Base-by-base conservation (phyloP, 2,113 vertebrate genomes). In the Jaculus jaculus region DNA sequence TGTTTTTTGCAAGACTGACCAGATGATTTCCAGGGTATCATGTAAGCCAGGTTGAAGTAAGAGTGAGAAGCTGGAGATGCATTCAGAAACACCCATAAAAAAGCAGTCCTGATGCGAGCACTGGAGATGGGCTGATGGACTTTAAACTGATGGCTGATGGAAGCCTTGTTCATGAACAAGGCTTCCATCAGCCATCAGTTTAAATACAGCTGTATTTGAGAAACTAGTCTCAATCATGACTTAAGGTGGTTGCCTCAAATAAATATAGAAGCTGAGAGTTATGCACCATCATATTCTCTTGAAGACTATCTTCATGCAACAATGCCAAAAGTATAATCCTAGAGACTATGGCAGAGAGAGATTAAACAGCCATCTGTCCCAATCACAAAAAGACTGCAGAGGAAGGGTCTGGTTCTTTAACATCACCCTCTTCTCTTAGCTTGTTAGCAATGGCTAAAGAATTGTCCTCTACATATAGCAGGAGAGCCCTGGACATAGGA, bases 381-480 rank as follows among this genome's bases (percentile, higher is more conserved):
- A 34, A 3, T 13, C 16, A 10, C 1, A 7, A 20, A 24, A 37
- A 68, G 72, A 8, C 0, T 2, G 28, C 66, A 54, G 58, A 65
- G n/a, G 37, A 69, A 18, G 60, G 5, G 23, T 34, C 30, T 1
- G 17, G 47, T 24, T 77, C 32, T n/a, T 81, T 26, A 63, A 71
- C 58, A 21, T 10, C 4, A 10, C 11, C 39, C 5, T 16, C 34
- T 17, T 58, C 24, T 71, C 37, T 34, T 30, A 82, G 4, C 68
- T 63, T 63, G 18, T 61, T 95, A 81, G 74, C 81, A 88, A 32
- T 61, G 32, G 32, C 91, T 89, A 84, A 95, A 91, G 92, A 8
- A 30, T 15, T 87, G 69, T 89, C 51, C 77, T 90, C 69, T 92
- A 32, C 12, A 51, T 0, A 1, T 72, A 51, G 16, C 51, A 81